Base-by-base conservation (phyloP, 2,888 invertebrate genomes). In the Allophyes oxyacanthae region DNA sequence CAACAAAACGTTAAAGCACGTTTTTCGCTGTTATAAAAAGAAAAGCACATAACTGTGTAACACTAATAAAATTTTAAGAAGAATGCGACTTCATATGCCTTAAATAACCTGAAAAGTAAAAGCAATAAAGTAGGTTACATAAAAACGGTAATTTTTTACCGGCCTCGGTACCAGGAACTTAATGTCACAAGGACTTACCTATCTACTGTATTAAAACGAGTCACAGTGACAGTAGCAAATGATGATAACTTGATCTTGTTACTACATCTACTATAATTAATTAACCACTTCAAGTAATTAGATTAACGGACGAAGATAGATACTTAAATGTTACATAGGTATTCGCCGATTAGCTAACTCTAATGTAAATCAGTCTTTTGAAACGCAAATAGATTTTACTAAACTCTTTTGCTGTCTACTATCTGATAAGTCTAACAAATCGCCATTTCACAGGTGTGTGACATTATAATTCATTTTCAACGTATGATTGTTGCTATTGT, bases 401-500 rank as follows among this genome's bases (percentile, higher is more conserved):
- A 28, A 44, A 45, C 6, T 32, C 15, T 0, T 8, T 11, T 11
- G n/a, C 14, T 28, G 37, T 49, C 30, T 26, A 15, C 33, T 32
- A 33, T 26, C 15, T 49, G 50, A 56, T 73, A 60, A 54, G 46
- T 52, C 20, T 56, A 61, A 69, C 48, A 45, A 60, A 73, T 72
- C 50, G 59, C 55, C 65, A 63, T 64, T 59, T 66, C 66, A 70
- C 69, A 66, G 65, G 51, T 59, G 53, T 73, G 55, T 74, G 75
- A 62, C 63, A 70, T 50, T 75, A 46, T 57, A 66, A 69, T 69
- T 50, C 15, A 54, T 64, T 72, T 56, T 54, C 37, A 53, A 49
- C 32, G 62, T 46, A 46, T 54, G 63, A 50, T 56, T 61, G 53
- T 52, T 65, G 65, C 72, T 63, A 80, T 82, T 83, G 82, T 85